A percentile compares a stretch with the other conserved stretches of the same genome.
These are phyloP conservation scores for Orientallactaga bullata DNA, from an alignment of 2,113 vertebrate genomes.

Conservation along the genomic window DNA sequence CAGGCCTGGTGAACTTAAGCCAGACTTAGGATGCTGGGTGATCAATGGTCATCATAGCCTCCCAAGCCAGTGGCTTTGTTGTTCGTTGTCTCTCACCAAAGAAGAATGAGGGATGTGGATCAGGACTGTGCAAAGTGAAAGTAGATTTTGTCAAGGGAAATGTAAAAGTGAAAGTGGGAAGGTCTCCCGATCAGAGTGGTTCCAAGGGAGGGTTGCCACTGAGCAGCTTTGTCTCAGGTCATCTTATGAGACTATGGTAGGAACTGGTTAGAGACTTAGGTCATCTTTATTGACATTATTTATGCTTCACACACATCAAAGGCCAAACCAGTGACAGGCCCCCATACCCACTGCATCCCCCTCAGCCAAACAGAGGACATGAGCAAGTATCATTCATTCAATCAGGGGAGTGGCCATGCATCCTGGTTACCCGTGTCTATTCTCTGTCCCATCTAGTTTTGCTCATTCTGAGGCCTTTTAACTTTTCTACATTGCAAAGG, in stretches of 20 bases:
- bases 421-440: not conserved
- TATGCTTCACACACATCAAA: not conserved
- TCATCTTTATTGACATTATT: not conserved
- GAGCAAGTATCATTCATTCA: not conserved
- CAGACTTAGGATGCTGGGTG: not conserved
- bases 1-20: not conserved
- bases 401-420: not conserved
- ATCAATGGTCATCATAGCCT: not conserved
- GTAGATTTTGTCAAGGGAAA: not conserved
- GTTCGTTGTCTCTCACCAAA: too few relatives aligned
- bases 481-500: not conserved
- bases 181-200: too few relatives aligned
- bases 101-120: not conserved
- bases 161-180: not conserved
- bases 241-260: not conserved
- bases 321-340: not conserved
- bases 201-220: not conserved
- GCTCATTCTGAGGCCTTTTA: not conserved
- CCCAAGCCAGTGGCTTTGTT: not conserved
- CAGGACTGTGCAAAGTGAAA: too few relatives aligned
- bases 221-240: not conserved
- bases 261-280: not conserved
- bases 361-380: too few relatives aligned
- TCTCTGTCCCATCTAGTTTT: not conserved
- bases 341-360: not conserved